Base-by-base conservation (phyloP, 2,888 invertebrate genomes). In the Lissonota sp. region DNA sequence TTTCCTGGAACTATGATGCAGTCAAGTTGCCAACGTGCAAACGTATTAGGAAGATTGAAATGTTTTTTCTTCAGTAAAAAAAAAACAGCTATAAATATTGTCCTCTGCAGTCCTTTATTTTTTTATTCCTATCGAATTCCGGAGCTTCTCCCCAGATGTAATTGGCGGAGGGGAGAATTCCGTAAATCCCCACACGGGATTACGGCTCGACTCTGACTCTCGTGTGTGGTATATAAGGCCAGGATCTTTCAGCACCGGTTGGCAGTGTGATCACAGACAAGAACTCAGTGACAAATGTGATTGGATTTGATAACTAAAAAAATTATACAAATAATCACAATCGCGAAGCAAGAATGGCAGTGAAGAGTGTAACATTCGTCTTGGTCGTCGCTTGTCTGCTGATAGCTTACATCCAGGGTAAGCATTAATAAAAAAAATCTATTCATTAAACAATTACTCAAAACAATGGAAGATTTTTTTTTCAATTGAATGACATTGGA, bases 211-310 rank as follows among this genome's bases (percentile, higher is more conserved):
- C 84, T 83, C 84, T 85, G 83, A 84, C 57, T 26, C 26, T 73
- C 80, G 74, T 46, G 67, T 77, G 58, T 73, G 76, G 82, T 86
- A 86, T 86, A 86, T 85, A 86, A 86, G 77, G 80, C 77, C 70
- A 77, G 64, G 71, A 66, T 78, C 74, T 53, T 81, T 66, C 10
- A 58, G 75, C 63, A 60, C 55, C 79, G 66, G 78, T 81, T 74
- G 58, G 44, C 84, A 85, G 83, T 85, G 60, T 72, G 64, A 63
- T 75, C 75, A 46, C 53, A 42, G 53, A 42, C 39, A 39, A 26
- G 62, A 64, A 16, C 42, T 71, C 42, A 12, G 79, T 53, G 62
- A 74, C 62, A 73, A 55, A 53, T 57, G 76, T 73, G 49, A 55
- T 51, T 57, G 49, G 37, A 58, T 60, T 44, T 58, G 26, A 26